Evolutionary conservation across 2,113 vertebrate species (phyloP).

Genomic region (Odocoileus virginianus): DNA sequence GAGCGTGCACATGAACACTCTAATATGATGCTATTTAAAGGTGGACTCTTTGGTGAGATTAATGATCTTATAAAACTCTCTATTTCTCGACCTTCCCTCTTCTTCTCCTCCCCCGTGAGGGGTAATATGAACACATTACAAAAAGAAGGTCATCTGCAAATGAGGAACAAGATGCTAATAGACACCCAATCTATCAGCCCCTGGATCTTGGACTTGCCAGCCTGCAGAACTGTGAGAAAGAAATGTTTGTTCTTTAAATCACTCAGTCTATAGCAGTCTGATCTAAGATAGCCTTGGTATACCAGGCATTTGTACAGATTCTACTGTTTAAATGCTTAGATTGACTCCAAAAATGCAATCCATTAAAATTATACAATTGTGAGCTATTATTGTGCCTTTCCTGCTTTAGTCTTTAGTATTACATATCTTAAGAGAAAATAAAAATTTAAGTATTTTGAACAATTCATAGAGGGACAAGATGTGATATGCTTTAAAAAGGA

Average conservation of each 20-base stretch:
- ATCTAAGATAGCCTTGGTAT: background rate
- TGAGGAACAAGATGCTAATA: background rate
- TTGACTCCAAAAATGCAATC: background rate
- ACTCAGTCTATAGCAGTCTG: background rate
- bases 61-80: background rate
- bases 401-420: background rate
- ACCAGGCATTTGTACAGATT: background rate
- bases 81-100: fast-evolving
- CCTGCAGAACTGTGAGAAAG: background rate
- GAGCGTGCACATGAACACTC: background rate
- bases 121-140: background rate
- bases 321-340: background rate
- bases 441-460: background rate
- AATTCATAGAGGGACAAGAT: background rate
- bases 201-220: background rate
- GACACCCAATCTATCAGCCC: background rate
- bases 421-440: background rate
- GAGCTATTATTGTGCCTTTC: background rate
- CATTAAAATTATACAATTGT: background rate
- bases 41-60: background rate
- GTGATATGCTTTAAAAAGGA: background rate
- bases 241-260: background rate
- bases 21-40: background rate
- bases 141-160: background rate
- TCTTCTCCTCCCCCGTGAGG: fast-evolving